Evolutionary conservation across 2,797 vertebrate genomes (phyloP).

Genomic region (Delichon dasypus): DNA sequence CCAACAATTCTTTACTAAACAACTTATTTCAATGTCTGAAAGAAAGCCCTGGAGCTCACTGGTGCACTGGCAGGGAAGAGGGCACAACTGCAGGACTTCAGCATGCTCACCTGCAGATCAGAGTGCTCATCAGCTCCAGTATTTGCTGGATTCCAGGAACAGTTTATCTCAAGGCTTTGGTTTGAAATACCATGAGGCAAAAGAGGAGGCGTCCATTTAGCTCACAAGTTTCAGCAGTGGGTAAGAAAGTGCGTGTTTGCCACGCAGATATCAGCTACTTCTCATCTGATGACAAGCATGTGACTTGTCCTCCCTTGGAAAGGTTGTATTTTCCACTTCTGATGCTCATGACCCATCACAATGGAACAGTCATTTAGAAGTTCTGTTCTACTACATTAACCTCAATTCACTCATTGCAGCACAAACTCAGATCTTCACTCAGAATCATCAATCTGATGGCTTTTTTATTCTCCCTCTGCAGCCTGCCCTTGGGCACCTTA

Average conservation of each 20-base stretch:
- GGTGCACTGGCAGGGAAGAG: background rate
- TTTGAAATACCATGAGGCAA: background rate
- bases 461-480: background rate
- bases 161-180: background rate
- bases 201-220: background rate
- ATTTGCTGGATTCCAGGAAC: background rate
- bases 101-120: background rate
- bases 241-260: background rate
- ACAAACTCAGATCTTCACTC: background rate
- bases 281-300: constrained; percentile 11
- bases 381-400: constrained; percentile 14
- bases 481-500: background rate
- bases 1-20: background rate
- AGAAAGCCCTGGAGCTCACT: background rate
- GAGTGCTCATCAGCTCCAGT: background rate
- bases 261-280: background rate
- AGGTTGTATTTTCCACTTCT: background rate
- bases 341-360: background rate
- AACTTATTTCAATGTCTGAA: background rate
- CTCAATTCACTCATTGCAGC: background rate
- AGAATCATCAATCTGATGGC: background rate
- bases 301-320: background rate
- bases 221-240: background rate
- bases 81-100: background rate
- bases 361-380: background rate